These are phyloP conservation scores for Artemisiospiza belli DNA, from an alignment of 2,113 vertebrate species.

Conservation along the genomic window DNA sequence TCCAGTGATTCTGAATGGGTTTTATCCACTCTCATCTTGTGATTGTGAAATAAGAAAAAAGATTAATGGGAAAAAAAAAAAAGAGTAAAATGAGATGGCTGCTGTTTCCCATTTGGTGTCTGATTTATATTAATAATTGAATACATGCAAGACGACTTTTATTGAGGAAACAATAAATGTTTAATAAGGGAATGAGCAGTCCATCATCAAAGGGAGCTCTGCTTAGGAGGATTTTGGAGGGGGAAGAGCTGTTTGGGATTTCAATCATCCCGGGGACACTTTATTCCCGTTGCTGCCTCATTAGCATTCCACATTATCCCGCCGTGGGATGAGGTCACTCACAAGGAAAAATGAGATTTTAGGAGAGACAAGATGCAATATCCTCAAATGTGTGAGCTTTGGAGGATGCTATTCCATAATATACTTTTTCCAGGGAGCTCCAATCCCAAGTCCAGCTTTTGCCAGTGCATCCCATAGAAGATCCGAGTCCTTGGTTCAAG, in stretches of 20 bases:
- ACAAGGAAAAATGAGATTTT: constrained; percentile 45
- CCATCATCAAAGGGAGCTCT: constrained; percentile 19
- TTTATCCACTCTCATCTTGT: not conserved
- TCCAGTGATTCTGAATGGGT: not conserved
- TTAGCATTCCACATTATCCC: constrained; percentile 14
- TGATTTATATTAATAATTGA: constrained; percentile 65
- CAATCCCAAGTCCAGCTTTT: not conserved
- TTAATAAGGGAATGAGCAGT: constrained; percentile 50
- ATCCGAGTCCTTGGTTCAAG: not conserved
- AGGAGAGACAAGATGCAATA: not conserved
- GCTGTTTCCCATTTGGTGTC: constrained; percentile 34
- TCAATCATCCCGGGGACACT: constrained; percentile 40
- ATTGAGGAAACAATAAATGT: constrained; percentile 57
- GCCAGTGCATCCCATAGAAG: not conserved
- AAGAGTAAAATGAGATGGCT: not conserved
- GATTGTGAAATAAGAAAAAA: not conserved
- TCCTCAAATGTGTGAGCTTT: not conserved
- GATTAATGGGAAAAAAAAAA: not conserved
- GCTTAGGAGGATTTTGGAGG: not conserved
- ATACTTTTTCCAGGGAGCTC: not conserved
- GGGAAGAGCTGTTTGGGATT: constrained; percentile 9
- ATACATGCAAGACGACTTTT: constrained; percentile 28
- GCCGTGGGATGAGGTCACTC: constrained; percentile 31
- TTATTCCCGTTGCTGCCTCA: constrained; percentile 7
- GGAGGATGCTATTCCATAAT: not conserved